Conservation (phyloP, 2,888 invertebrate genomes). For the Pyrrhia umbra region DNA sequence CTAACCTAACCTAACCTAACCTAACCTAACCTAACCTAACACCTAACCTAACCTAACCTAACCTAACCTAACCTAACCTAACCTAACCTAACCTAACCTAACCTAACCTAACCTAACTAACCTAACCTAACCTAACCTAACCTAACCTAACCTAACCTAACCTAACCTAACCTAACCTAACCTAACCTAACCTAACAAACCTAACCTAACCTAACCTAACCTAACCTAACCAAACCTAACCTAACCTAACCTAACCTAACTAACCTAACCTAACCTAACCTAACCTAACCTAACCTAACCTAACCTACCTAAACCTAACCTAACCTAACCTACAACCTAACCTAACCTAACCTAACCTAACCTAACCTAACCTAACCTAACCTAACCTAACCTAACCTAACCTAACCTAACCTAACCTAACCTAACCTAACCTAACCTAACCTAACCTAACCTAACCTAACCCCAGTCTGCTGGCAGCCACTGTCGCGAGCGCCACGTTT, state of each 20-base stretch:
- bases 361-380: slow-evolving; percentile 56
- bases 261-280: slow-evolving; percentile 65
- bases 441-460: slow-evolving; percentile 51
- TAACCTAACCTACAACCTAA: slow-evolving; percentile 56
- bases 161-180: slow-evolving; percentile 61
- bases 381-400: slow-evolving; percentile 61
- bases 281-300: slow-evolving; percentile 63
- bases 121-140: slow-evolving; percentile 60
- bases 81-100: slow-evolving; percentile 42
- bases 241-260: slow-evolving; percentile 65
- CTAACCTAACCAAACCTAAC: slow-evolving; percentile 63
- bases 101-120: slow-evolving; percentile 58
- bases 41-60: too few species aligned
- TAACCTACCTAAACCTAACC: slow-evolving; percentile 62
- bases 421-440: slow-evolving; percentile 62
- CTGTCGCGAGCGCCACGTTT: too few species aligned
- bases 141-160: slow-evolving; percentile 59
- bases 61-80: slow-evolving; percentile 55
- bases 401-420: slow-evolving; percentile 64
- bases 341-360: slow-evolving; percentile 57
- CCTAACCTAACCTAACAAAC: slow-evolving; percentile 63
- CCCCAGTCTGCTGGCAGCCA: slow-evolving; percentile 11
- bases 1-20: slow-evolving; percentile 50
- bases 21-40: slow-evolving; percentile 55
- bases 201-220: slow-evolving; percentile 65